Conservation (phyloP, 2,113 vertebrate genomes). For the Calyptomena viridis region DNA sequence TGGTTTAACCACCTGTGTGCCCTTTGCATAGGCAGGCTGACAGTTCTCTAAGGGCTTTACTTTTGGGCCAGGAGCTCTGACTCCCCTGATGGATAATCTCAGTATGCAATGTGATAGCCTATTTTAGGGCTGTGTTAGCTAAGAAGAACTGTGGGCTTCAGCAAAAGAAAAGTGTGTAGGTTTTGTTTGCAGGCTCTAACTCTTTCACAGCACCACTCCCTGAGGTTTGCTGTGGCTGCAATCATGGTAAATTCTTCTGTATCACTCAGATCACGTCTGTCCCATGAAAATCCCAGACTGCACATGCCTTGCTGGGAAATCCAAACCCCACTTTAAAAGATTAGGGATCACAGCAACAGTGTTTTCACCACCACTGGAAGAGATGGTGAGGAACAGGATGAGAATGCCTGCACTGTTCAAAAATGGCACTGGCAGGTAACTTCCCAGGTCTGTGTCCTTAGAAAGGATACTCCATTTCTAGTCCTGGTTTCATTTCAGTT, state of each 20-base stretch:
- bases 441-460: not conserved
- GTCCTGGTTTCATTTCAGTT: not conserved
- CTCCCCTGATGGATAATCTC: conserved; percentile 19
- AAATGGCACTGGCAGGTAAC: not conserved
- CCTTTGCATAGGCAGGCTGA: not conserved
- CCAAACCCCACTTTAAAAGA: not conserved
- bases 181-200: not conserved
- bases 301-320: not conserved
- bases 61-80: not conserved
- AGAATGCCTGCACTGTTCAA: not conserved
- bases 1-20: not conserved
- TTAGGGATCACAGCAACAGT: not conserved
- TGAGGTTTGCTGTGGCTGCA: not conserved
- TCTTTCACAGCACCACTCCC: not conserved
- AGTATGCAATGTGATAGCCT: conserved; percentile 1
- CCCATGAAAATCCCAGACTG: not conserved
- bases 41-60: not conserved
- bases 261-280: not conserved
- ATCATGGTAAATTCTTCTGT: not conserved
- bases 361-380: not conserved
- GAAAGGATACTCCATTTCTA: not conserved
- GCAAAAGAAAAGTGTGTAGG: not conserved
- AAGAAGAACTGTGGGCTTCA: not conserved
- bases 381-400: not conserved
- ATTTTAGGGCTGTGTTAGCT: not conserved